Conservation (phyloP, 2,888 invertebrate species). For the Hemicrepidius hirtus region DNA sequence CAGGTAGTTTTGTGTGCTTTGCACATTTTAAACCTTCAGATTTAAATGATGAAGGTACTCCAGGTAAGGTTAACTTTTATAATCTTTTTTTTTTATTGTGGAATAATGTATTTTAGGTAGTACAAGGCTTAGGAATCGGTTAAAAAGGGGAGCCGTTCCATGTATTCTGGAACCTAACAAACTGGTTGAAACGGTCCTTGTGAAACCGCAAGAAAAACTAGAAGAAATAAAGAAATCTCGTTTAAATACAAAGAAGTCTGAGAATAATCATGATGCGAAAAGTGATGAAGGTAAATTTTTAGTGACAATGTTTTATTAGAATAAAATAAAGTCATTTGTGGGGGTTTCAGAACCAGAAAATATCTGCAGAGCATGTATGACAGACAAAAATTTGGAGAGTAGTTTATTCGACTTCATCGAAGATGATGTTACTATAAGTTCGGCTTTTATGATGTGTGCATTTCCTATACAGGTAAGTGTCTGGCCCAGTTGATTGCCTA, state of each 20-base stretch:
- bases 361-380: constrained; percentile 39
- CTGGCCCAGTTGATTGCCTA: too few relatives aligned
- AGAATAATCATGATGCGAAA: background rate
- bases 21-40: constrained; percentile 60
- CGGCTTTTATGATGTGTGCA: constrained; percentile 59
- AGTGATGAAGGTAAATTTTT: constrained; percentile 5
- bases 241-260: background rate
- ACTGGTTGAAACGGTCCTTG: background rate
- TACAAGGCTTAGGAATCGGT: constrained; percentile 23
- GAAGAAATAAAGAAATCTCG: too few relatives aligned
- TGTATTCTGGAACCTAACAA: constrained; percentile 1
- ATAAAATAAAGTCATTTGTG: background rate
- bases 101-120: constrained; percentile 25
- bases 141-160: constrained; percentile 32
- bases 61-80: constrained; percentile 1
- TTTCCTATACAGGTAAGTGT: constrained; percentile 60
- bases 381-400: constrained; percentile 11
- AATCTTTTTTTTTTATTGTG: too few relatives aligned
- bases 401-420: constrained; percentile 37
- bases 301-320: too few relatives aligned
- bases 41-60: background rate
- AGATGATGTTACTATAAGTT: constrained; percentile 42
- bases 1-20: constrained; percentile 63
- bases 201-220: background rate
- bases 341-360: constrained; percentile 22